Evolutionary conservation across 2,888 invertebrate species (phyloP), one percentile per base, ranked within the genome.

Genomic region (Lithophane semibrunnea): DNA sequence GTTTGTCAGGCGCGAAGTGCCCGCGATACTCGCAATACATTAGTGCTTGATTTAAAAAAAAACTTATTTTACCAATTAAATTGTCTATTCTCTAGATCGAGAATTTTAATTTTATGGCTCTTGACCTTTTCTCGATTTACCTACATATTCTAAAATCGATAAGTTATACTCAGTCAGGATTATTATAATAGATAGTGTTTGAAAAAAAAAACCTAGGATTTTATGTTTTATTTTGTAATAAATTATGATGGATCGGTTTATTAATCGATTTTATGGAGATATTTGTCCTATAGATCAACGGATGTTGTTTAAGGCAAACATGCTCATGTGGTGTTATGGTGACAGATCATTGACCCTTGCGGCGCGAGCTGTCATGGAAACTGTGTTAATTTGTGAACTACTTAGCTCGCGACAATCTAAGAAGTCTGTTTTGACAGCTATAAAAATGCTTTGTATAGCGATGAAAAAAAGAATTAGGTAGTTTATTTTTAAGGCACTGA

Each of bases 111-210:
- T 87, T 88, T 79, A 83, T 88, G 88, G 88, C 77, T 87, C 86
- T 88, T 91, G 88, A 91, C 91, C 89, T 90, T 90, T 88, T 82
- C 68, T 77, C 75, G 85, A 80, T 76, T 70, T 69, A 56, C n/a
- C 3, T 24, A 5, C 37, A 3, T 37, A 75, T 80, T 76, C 21
- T 52, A 68, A 75, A 76, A 84, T 79, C 77, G 75, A 87, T 87
- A 88, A 86, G 13, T 85, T 80, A 83, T 83, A 67, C 58, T 75
- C 37, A 42, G 63, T 66, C 64, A 63, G 71, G 77, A 85, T 80
- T 83, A 87, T 78, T 42, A 68, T 58, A 77, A 76, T 79, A 13
- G 49, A 76, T 79, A 13, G 49, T 65, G 49, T 67, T 75, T 42
- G 49, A 65, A 75, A 76, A 66, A 66, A 66, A 66, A 49, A 70